phyloP scores from a whole-genome alignment of 2,797 vertebrate genomes.

The Tympanoctomys barrerae region DNA sequence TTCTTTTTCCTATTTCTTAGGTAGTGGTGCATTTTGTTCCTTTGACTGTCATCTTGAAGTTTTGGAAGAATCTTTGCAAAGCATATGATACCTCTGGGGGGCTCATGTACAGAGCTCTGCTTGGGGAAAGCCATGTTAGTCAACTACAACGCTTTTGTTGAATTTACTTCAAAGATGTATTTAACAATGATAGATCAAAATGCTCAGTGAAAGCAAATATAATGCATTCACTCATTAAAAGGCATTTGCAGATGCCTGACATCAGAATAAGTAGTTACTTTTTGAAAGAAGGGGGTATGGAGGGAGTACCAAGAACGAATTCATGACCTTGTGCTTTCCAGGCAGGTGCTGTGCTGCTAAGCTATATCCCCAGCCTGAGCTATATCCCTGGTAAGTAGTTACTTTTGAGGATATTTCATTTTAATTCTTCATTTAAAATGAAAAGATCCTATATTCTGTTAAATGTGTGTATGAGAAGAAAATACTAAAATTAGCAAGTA shows the following conservation, averaged over 20 bases:
- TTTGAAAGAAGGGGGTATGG: background rate
- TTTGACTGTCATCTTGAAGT: slow-evolving; percentile 25
- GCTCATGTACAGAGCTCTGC: background rate
- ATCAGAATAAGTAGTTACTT: slow-evolving; percentile 9
- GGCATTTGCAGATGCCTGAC: background rate
- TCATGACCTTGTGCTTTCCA: no score
- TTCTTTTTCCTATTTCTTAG: slow-evolving; percentile 6
- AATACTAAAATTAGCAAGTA: background rate
- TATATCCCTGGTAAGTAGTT: background rate
- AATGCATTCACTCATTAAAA: background rate
- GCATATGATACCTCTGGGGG: background rate
- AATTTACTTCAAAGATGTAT: background rate
- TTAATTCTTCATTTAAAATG: slow-evolving; percentile 9
- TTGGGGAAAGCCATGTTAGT: background rate
- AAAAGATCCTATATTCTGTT: background rate
- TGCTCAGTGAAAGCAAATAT: background rate
- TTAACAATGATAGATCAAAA: background rate
- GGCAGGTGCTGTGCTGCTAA: no score
- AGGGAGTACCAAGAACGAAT: no score
- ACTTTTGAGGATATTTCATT: background rate
- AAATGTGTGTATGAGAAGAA: background rate
- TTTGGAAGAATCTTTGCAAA: slow-evolving; percentile 17
- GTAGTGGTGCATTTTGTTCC: background rate
- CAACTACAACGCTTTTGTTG: background rate
- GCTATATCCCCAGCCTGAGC: no score